These are phyloP conservation scores for Sapajus apella DNA, from an alignment of 2,113 vertebrate species.

Conservation along the genomic window DNA sequence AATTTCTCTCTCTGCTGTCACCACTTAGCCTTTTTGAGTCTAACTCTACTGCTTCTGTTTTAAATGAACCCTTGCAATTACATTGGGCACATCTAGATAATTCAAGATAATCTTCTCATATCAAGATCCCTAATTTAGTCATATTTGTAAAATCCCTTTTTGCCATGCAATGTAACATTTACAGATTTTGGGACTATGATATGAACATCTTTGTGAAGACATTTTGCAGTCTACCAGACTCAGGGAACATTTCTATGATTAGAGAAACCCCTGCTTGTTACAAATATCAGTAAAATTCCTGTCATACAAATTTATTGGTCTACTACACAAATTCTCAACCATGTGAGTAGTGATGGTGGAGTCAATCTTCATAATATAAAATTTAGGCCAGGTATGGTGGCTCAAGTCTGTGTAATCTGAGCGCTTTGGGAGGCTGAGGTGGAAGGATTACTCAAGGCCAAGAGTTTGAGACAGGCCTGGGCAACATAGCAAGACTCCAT, in stretches of 20 bases:
- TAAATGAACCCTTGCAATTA: neutral
- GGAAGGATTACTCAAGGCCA: too few species aligned
- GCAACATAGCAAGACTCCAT: too few species aligned
- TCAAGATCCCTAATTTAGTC: neutral
- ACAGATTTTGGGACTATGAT: neutral
- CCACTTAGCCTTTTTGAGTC: neutral
- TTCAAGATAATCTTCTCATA: neutral
- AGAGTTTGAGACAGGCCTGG: too few species aligned
- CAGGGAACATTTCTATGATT: neutral
- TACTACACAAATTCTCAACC: neutral
- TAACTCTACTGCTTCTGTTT: neutral
- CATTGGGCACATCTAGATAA: neutral
- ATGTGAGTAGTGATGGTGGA: neutral
- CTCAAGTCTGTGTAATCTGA: too few species aligned
- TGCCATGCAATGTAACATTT: neutral
- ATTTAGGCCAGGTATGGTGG: neutral
- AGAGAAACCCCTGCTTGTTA: neutral
- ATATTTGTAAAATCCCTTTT: neutral
- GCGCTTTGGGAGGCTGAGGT: too few species aligned
- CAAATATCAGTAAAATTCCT: neutral
- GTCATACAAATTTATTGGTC: neutral
- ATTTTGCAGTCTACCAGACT: neutral
- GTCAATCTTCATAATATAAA: neutral
- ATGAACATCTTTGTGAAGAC: neutral
- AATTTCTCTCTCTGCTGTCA: neutral